A percentile compares a stretch with the other conserved stretches of the same genome.
These are phyloP conservation scores for Tinea trinotella DNA, from an alignment of 2,888 invertebrate species.

Conservation along the genomic window DNA sequence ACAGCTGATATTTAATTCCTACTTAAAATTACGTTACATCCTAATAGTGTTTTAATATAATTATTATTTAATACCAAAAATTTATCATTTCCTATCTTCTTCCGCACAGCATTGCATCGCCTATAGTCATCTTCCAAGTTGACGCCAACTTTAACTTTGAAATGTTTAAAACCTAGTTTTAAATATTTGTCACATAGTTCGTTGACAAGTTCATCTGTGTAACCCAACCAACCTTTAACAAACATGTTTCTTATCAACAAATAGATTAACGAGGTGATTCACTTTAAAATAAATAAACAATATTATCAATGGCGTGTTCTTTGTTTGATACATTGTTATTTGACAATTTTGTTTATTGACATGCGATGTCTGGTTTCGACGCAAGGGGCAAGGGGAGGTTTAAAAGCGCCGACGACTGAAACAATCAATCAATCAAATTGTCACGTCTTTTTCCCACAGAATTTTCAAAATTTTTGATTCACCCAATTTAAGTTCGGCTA, in stretches of 20 bases:
- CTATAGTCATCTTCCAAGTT: slow-evolving; percentile 82
- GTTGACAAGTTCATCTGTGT: slow-evolving; percentile 81
- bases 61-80: slow-evolving; percentile 69
- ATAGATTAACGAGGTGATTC: too few species aligned
- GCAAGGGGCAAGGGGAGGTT: too few species aligned
- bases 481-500: too few species aligned
- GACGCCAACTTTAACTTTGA: slow-evolving; percentile 93
- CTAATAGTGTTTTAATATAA: background rate
- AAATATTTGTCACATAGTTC: slow-evolving; percentile 81
- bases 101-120: slow-evolving; percentile 80
- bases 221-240: slow-evolving; percentile 86
- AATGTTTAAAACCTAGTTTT: slow-evolving; percentile 82
- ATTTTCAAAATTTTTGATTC: too few species aligned
- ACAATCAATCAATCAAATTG: too few species aligned
- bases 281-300: background rate
- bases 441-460: too few species aligned
- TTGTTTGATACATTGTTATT: background rate
- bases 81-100: slow-evolving; percentile 82
- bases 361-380: too few species aligned
- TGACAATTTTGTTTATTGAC: background rate
- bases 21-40: background rate
- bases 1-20: background rate
- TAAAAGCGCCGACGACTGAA: too few species aligned
- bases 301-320: background rate
- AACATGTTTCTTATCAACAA: background rate